Conservation (phyloP, 1,140 invertebrate species). For the Dendrolimus punctatus region DNA sequence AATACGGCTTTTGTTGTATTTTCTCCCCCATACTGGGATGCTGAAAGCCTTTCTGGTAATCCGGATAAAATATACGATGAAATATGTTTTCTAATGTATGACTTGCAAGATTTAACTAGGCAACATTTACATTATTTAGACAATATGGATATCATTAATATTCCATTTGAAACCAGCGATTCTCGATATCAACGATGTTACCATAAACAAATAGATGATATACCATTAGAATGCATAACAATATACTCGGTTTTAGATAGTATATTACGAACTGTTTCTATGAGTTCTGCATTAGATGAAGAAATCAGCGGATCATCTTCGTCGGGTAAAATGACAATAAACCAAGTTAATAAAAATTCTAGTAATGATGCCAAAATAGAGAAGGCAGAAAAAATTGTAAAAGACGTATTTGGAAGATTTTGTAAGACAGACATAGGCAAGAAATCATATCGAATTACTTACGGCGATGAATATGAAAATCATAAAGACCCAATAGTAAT, state of each 20-base stretch:
- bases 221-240: constrained; percentile 64
- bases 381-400: constrained; percentile 39
- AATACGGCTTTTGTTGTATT: constrained; percentile 64
- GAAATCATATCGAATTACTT: constrained; percentile 44
- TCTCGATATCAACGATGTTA: constrained; percentile 34
- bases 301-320: constrained; percentile 26
- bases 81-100: constrained; percentile 67
- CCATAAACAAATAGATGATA: constrained; percentile 28
- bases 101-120: constrained; percentile 68
- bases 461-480: constrained; percentile 48
- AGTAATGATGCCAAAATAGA: constrained; percentile 22
- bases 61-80: constrained; percentile 67
- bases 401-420: constrained; percentile 38
- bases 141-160: constrained; percentile 60
- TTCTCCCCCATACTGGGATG: constrained; percentile 46
- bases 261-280: constrained; percentile 53
- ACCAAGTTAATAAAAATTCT: constrained; percentile 15
- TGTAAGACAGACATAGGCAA: constrained; percentile 33
- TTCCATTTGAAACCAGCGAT: constrained; percentile 22
- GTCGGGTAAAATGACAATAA: constrained; percentile 26
- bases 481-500: constrained; percentile 46
- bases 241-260: constrained; percentile 60
- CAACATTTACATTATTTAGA: constrained; percentile 66
- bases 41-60: constrained; percentile 32
- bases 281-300: constrained; percentile 16